phyloP scores from a whole-genome alignment of 2,797 vertebrate genomes.

The Lagorchestes hirsutus region DNA sequence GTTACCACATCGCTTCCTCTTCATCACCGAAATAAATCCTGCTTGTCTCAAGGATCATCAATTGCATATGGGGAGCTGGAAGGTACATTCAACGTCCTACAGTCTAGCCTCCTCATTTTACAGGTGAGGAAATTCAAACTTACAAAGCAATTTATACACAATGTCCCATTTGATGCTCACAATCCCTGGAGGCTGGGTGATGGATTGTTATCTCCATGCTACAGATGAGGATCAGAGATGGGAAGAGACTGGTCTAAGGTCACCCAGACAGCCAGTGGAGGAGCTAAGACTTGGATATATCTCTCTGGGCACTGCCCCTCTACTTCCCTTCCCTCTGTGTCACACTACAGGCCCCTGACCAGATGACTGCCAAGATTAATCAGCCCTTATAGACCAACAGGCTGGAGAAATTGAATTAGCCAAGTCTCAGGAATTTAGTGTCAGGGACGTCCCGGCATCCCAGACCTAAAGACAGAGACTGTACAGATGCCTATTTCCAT shows the following conservation, averaged over 20 bases:
- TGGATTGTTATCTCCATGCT: neutral
- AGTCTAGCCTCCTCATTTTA: too few relatives aligned
- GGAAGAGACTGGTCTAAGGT: neutral
- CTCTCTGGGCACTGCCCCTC: neutral
- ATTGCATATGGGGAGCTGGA: neutral
- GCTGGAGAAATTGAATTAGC: neutral
- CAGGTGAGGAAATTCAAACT: neutral
- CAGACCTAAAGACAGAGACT: neutral
- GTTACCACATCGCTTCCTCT: neutral
- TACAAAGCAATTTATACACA: neutral
- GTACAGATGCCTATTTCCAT: neutral
- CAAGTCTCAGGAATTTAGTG: neutral
- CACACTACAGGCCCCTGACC: neutral
- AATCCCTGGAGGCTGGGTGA: neutral
- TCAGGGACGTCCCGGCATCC: neutral
- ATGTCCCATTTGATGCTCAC: neutral
- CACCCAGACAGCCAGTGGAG: too few relatives aligned
- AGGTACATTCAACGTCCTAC: neutral
- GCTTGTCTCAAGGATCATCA: neutral
- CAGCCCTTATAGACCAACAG: neutral
- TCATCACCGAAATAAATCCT: neutral
- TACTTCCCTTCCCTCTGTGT: neutral
- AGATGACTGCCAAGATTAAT: neutral
- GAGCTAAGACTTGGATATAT: neutral
- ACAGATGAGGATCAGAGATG: neutral